These are phyloP conservation scores for Lepidostoma basale DNA, from an alignment of 1,140 invertebrate species.

Conservation along the genomic window DNA sequence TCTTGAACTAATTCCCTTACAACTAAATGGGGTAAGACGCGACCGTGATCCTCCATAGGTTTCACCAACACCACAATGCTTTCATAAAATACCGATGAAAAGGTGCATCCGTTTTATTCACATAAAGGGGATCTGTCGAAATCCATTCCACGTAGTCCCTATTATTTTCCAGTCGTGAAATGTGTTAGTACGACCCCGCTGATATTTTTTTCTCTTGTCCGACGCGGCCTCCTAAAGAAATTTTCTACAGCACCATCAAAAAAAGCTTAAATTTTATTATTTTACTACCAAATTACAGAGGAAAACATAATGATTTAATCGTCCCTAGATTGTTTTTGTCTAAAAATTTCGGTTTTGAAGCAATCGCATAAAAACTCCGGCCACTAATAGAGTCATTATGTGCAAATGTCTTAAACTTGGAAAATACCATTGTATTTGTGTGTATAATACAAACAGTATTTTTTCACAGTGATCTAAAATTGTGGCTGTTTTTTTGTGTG, in stretches of 20 bases:
- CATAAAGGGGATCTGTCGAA: slow-evolving; percentile 41
- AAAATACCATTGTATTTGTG: slow-evolving; percentile 26
- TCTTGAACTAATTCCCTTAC: slow-evolving; percentile 43
- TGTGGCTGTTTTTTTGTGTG: slow-evolving; percentile 24
- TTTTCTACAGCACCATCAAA: neutral
- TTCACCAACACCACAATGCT: slow-evolving; percentile 45
- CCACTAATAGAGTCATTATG: slow-evolving; percentile 46
- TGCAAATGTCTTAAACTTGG: slow-evolving; percentile 39
- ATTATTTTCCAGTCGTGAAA: slow-evolving; percentile 45
- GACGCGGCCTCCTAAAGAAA: neutral
- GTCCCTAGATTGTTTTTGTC: slow-evolving; percentile 12
- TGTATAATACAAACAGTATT: slow-evolving; percentile 4
- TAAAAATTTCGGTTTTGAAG: slow-evolving; percentile 24
- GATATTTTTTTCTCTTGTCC: slow-evolving; percentile 35
- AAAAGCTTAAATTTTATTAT: neutral
- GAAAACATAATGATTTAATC: slow-evolving; percentile 1
- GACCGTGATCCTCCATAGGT: slow-evolving; percentile 36
- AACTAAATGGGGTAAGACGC: slow-evolving; percentile 40
- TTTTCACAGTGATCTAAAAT: slow-evolving; percentile 40
- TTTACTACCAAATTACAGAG: slow-evolving; percentile 29
- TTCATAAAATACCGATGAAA: slow-evolving; percentile 42
- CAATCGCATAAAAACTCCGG: slow-evolving; percentile 33
- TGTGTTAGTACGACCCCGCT: slow-evolving; percentile 35
- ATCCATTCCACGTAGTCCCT: slow-evolving; percentile 32
- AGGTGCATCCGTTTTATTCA: slow-evolving; percentile 45